phyloP scores from a whole-genome alignment of 2,888 invertebrate species.

The Caenorhabditis sp. region DNA sequence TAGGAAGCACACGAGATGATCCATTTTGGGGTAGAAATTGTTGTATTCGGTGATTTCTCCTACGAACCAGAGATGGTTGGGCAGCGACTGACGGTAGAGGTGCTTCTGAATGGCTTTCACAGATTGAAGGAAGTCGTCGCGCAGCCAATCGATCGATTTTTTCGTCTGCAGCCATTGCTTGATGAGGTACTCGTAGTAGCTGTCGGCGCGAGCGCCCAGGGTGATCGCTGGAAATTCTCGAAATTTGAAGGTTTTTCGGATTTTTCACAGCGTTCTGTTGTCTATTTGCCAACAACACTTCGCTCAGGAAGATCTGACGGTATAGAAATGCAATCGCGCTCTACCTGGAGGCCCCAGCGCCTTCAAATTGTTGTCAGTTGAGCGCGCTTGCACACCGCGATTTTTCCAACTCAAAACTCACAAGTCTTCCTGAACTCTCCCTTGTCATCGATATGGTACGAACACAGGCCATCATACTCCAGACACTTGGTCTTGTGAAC shows the following conservation, averaged over 20 bases:
- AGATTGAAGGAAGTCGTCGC: slow-evolving; percentile 78
- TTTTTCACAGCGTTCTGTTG: too few species aligned
- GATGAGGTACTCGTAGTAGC: slow-evolving; percentile 97
- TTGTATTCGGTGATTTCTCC: slow-evolving; percentile 94
- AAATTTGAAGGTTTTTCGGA: slow-evolving; percentile 83
- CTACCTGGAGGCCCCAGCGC: too few species aligned
- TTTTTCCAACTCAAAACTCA: slow-evolving; percentile 85
- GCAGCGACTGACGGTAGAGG: slow-evolving; percentile 86
- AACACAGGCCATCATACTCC: slow-evolving; percentile 95
- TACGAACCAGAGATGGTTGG: slow-evolving; percentile 90
- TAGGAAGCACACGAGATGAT: slow-evolving; percentile 96
- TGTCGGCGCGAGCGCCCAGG: slow-evolving; percentile 96
- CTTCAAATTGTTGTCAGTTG: too few species aligned
- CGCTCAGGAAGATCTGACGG: too few species aligned
- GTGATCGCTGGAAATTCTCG: slow-evolving; percentile 88
- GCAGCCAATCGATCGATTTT: slow-evolving; percentile 85
- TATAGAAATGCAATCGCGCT: too few species aligned
- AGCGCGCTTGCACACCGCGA: too few species aligned
- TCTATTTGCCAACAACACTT: too few species aligned
- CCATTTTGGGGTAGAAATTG: slow-evolving; percentile 95
- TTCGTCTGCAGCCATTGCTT: slow-evolving; percentile 99
- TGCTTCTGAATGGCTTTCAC: slow-evolving; percentile 75
- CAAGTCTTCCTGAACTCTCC: slow-evolving; percentile 89
- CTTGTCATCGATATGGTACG: slow-evolving; percentile 95
- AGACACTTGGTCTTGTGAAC: slow-evolving; percentile 89